Evolutionary conservation across 2,113 vertebrate genomes (phyloP).

Genomic region (Steatornis caripensis): DNA sequence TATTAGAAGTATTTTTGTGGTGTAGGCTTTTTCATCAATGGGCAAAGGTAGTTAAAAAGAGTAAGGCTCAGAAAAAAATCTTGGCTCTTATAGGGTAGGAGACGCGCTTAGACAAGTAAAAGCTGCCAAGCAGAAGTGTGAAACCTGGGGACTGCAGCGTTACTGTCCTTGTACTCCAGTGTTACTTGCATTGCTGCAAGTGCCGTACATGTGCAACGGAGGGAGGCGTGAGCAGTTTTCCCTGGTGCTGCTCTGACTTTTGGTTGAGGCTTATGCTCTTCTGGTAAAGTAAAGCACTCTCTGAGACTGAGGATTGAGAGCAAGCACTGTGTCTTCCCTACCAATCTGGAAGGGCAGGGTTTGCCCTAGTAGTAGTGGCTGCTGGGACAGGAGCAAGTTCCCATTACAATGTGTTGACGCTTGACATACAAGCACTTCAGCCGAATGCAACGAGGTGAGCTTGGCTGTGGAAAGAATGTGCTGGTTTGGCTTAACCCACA

Average conservation of each 20-base stretch:
- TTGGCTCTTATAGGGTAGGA: neutral
- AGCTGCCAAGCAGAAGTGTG: neutral
- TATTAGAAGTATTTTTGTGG: neutral
- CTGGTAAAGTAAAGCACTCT: neutral
- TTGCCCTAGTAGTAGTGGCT: neutral
- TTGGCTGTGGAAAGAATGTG: neutral
- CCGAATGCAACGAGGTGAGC: rapidly evolving
- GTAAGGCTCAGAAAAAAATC: neutral
- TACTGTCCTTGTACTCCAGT: neutral
- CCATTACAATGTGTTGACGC: neutral
- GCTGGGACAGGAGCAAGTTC: neutral
- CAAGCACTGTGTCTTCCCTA: neutral
- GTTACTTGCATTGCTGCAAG: neutral
- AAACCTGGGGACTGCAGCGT: neutral
- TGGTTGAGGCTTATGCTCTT: neutral
- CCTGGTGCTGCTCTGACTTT: neutral
- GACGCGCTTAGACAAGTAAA: neutral
- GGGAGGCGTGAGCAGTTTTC: neutral
- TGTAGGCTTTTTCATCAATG: neutral
- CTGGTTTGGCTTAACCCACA: neutral
- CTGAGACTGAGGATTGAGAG: neutral
- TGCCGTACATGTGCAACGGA: rapidly evolving
- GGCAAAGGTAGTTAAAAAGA: neutral
- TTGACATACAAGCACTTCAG: neutral
- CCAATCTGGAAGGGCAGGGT: neutral